Percentiles rank a stretch among this genome's conserved stretches.
Evolutionary conservation across 2,888 invertebrate species (phyloP).

Genomic region (Empis stercorea): DNA sequence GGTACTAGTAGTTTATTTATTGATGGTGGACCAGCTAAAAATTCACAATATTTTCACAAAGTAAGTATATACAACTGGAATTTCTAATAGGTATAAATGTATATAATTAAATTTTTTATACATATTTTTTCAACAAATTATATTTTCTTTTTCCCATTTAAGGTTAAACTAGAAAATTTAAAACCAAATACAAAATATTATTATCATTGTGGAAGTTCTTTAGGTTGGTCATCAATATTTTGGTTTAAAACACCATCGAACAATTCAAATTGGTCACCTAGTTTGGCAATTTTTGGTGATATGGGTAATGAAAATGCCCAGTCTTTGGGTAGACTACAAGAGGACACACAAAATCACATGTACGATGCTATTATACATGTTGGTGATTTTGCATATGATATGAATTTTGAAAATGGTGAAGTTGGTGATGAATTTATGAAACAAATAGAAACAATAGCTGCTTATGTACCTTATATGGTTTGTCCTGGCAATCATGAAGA

Average conservation of each 20-base stretch:
- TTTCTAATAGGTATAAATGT: no score
- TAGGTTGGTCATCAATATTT: slow-evolving; percentile 73
- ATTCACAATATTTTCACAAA: slow-evolving; percentile 64
- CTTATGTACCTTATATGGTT: slow-evolving; percentile 84
- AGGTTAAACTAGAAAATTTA: slow-evolving; percentile 42
- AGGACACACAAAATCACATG: slow-evolving; percentile 63
- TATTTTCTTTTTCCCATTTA: not conserved
- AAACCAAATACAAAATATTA: slow-evolving; percentile 51
- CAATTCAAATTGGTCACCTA: slow-evolving; percentile 59
- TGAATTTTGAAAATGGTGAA: slow-evolving; percentile 66
- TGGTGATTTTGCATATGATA: slow-evolving; percentile 92
- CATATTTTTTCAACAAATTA: not conserved
- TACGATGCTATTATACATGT: slow-evolving; percentile 86
- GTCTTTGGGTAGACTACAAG: slow-evolving; percentile 70
- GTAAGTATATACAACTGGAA: slow-evolving; percentile 35
- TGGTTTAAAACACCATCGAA: slow-evolving; percentile 59
- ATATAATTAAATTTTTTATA: not conserved
- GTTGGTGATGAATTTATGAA: slow-evolving; percentile 91
- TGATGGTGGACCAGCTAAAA: slow-evolving; percentile 55
- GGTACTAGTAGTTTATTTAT: slow-evolving; percentile 52
- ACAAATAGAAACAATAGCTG: slow-evolving; percentile 83
- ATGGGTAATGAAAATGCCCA: slow-evolving; percentile 86
- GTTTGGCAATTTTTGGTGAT: slow-evolving; percentile 81
- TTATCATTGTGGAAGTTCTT: slow-evolving; percentile 68
- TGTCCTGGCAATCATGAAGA: slow-evolving; percentile 87